Conservation (phyloP, 2,113 vertebrate species). For the Ammospiza nelsoni region DNA sequence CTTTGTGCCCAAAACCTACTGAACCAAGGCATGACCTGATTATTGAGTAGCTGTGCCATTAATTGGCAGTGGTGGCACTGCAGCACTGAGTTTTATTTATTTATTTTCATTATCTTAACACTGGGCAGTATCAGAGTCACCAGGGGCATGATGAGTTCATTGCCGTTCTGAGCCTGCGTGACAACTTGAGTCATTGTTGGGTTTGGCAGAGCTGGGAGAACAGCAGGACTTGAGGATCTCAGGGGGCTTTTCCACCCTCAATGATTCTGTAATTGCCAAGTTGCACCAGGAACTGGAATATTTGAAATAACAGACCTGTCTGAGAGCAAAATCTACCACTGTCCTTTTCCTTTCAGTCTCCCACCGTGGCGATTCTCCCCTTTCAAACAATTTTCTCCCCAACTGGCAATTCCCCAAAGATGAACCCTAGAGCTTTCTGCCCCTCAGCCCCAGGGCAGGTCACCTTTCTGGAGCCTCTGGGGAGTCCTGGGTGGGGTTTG, state of each 20-base stretch:
- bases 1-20: too few relatives aligned
- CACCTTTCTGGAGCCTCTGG: not conserved
- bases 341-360: not conserved
- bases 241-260: not conserved
- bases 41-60: not conserved
- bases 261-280: not conserved
- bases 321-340: not conserved
- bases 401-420: not conserved
- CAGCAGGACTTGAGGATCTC: not conserved
- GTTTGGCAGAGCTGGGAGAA: not conserved
- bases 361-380: not conserved
- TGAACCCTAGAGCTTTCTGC: not conserved
- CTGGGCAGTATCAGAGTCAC: not conserved
- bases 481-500: not conserved
- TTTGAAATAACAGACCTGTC: not conserved
- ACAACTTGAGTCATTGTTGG: not conserved
- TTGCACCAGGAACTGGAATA: not conserved
- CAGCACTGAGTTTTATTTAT: not conserved
- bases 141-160: fast-evolving
- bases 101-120: not conserved
- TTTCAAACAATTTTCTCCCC: not conserved
- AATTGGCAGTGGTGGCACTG: not conserved
- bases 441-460: not conserved
- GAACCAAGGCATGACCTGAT: too few relatives aligned
- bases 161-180: not conserved